A percentile compares a stretch with the other conserved stretches of the same genome.
Conservation (phyloP, 2,113 vertebrate species). For the Porphyrio hochstetteri region DNA sequence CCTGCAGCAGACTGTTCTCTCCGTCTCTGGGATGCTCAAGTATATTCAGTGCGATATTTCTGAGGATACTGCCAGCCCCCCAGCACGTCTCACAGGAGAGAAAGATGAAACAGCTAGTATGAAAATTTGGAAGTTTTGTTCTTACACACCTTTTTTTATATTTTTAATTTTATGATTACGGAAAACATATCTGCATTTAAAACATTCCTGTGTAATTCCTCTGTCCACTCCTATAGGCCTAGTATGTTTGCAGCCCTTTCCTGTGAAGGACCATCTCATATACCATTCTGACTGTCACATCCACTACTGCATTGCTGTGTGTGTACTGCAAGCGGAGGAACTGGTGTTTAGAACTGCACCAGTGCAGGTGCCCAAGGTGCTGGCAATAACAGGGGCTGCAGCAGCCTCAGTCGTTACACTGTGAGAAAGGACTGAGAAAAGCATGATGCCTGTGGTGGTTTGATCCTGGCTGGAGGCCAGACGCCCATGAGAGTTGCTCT, state of each 20-base stretch:
- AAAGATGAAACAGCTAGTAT: background rate
- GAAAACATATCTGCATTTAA: background rate
- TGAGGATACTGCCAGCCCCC: background rate
- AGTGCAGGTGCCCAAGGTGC: background rate
- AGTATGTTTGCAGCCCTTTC: background rate
- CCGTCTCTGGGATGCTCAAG: background rate
- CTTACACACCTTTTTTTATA: background rate
- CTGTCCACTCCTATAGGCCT: background rate
- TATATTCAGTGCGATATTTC: background rate
- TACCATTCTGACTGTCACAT: background rate
- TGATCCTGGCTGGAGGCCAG: too few relatives aligned
- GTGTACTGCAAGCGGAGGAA: too few relatives aligned
- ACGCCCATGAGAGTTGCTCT: too few relatives aligned
- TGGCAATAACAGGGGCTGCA: too few relatives aligned
- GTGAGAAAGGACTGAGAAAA: background rate
- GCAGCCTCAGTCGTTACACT: background rate
- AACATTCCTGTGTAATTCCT: background rate
- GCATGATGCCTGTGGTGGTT: background rate
- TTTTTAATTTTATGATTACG: background rate
- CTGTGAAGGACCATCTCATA: background rate
- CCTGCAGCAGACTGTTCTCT: background rate
- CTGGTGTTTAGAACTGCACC: background rate
- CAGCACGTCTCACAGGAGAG: background rate
- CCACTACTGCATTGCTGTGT: rapidly evolving
- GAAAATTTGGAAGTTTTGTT: background rate